These are phyloP conservation scores for Phalacrocorax carbo DNA, from an alignment of 2,113 vertebrate genomes.

Conservation along the genomic window DNA sequence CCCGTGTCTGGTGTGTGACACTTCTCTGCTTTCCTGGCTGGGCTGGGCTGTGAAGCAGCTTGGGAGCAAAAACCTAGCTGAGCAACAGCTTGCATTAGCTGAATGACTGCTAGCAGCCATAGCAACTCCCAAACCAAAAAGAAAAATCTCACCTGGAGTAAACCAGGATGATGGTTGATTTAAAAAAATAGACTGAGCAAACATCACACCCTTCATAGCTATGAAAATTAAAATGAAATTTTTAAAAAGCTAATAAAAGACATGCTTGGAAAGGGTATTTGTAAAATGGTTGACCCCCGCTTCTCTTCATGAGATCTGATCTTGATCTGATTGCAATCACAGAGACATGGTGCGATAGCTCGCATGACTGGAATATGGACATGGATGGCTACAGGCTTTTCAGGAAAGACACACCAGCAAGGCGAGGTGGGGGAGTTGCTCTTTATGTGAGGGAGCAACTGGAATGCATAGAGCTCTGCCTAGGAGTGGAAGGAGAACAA, in stretches of 20 bases:
- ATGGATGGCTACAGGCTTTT: no score
- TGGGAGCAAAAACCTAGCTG: not conserved
- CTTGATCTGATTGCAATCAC: no score
- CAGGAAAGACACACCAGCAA: no score
- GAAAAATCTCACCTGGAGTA: not conserved
- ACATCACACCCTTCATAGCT: fast-evolving
- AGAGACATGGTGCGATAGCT: no score
- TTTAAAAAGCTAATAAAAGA: not conserved
- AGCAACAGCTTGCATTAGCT: not conserved
- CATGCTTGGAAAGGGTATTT: not conserved
- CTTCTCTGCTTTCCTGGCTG: not conserved
- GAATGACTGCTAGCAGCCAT: not conserved
- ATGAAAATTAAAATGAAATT: not conserved
- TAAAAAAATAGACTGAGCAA: not conserved
- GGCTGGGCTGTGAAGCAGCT: not conserved
- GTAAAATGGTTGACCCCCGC: not conserved
- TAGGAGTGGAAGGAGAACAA: no score
- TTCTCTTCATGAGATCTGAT: not conserved
- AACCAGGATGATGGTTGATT: not conserved
- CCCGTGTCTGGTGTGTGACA: fast-evolving
- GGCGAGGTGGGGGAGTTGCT: no score
- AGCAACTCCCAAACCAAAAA: not conserved
- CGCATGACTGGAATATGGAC: no score
- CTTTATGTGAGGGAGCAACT: no score
- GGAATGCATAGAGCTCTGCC: no score